Base-by-base conservation (phyloP, 2,888 invertebrate species). In the Lycophotia porphyrea region DNA sequence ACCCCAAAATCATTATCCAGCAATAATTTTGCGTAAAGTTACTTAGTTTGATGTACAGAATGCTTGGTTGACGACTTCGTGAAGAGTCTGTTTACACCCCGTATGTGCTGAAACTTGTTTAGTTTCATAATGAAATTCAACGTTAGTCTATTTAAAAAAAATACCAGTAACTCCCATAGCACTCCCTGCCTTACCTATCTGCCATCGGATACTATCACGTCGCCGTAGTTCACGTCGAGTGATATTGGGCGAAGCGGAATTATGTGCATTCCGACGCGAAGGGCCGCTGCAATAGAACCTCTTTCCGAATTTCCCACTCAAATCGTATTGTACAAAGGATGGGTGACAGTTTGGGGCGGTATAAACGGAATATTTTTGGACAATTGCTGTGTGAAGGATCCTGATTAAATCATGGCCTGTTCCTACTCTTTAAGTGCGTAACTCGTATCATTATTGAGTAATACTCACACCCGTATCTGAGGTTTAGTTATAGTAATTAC, bases 261-360 rank as follows among this genome's bases (percentile, higher is more conserved):
- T 91, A 93, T 92, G 92, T 92, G 92, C 93, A 93, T 93, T 92
- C 93, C 89, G 44, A 80, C 77, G 85, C 78, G 86, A 87, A 88
- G 90, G 91, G 81, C 87, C 74, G 67, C 64, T 87, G 86, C 86
- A 83, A 90, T 87, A 85, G 87, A 76, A 73, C 81, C 74, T 79
- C 84, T 87, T 84, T 71, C 55, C 31, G 58, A 65, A 39, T 64
- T 77, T 66, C 60, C 71, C 36, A 66, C 52, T 73, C 60, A 78
- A 81, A 85, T 76, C 73, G 64, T 73, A 74, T 81, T 74, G 68
- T 71, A 82, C 75, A 85, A 86, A 77, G 63, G 72, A 82, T 24
- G 44, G 67, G 42, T 58, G 77, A 77, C 70, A 36, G 42, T 60
- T 76, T 64, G n/a, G 49, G 36, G 24, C 34, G 49, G 13, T 64